A percentile compares a stretch with the other conserved stretches of the same genome.
phyloP scores from a whole-genome alignment of 2,797 vertebrate species.

The Tamandua tetradactyla region DNA sequence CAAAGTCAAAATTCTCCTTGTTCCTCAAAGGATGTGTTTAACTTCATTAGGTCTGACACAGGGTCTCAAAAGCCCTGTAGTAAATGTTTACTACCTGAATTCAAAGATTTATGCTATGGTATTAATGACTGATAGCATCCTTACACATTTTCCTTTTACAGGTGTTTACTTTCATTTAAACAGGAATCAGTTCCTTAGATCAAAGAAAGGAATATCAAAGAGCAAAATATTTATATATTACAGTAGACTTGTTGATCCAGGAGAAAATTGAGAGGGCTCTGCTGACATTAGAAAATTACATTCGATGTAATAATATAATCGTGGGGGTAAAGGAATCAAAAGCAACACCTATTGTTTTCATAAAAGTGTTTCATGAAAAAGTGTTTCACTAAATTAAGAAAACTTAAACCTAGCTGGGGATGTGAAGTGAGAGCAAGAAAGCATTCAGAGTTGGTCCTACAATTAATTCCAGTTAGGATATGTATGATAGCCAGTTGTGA shows the following conservation, averaged over 20 bases:
- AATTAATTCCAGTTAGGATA: neutral
- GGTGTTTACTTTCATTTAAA: constrained; percentile 38
- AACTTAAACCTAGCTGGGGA: neutral
- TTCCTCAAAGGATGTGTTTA: neutral
- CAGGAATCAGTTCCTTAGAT: constrained; percentile 27
- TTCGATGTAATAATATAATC: neutral
- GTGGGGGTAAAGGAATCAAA: neutral
- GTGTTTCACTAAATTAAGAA: constrained; percentile 37
- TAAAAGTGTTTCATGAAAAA: neutral
- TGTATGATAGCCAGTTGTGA: neutral
- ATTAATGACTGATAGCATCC: constrained; percentile 34
- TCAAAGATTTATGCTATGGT: constrained; percentile 14
- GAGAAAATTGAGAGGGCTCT: neutral
- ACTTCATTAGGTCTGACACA: neutral
- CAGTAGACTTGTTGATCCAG: neutral
- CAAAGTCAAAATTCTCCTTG: neutral
- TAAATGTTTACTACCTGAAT: constrained; percentile 27
- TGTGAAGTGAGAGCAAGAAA: neutral
- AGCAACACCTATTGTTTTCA: neutral
- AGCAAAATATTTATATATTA: constrained; percentile 29
- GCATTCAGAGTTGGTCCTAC: neutral
- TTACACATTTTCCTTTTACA: neutral
- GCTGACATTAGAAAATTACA: neutral
- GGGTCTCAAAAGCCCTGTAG: neutral
- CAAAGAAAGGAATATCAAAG: constrained; percentile 39